phyloP scores from a whole-genome alignment of 1,140 invertebrate genomes.

The Centruroides sculpturatus region DNA sequence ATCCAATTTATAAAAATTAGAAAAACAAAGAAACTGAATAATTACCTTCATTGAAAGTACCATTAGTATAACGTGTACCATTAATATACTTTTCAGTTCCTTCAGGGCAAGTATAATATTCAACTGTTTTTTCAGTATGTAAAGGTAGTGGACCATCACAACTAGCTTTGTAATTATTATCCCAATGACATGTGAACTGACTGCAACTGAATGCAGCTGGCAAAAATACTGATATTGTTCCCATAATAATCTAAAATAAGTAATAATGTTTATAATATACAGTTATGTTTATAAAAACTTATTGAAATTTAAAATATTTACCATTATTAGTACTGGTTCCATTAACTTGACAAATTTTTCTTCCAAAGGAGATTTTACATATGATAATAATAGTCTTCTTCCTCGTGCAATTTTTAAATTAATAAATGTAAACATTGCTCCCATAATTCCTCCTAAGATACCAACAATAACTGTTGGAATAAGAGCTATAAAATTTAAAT shows the following conservation, averaged over 20 bases:
- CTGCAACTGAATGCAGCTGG: conserved; percentile 1
- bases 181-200: not conserved
- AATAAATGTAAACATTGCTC: conserved; percentile 85
- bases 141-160: not conserved
- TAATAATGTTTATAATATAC: not conserved
- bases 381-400: conserved; percentile 1
- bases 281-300: not conserved
- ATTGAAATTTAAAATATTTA: not conserved
- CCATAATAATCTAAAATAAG: conserved; percentile 4
- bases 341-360: not conserved
- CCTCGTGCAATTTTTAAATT: conserved; percentile 67
- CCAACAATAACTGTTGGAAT: conserved; percentile 54
- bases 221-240: conserved; percentile 4
- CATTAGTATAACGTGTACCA: not conserved
- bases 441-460: conserved; percentile 63
- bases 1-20: too few species aligned
- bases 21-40: too few species aligned
- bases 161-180: not conserved
- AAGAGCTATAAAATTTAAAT: conserved; percentile 14
- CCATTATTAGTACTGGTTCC: conserved; percentile 7
- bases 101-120: conserved; percentile 1
- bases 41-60: conserved; percentile 16
- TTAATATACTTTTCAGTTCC: not conserved
- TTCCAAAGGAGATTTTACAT: not conserved
- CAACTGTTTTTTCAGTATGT: conserved; percentile 1